Evolutionary conservation across 2,113 vertebrate genomes (phyloP).

Genomic region (Arothron firmamentum): DNA sequence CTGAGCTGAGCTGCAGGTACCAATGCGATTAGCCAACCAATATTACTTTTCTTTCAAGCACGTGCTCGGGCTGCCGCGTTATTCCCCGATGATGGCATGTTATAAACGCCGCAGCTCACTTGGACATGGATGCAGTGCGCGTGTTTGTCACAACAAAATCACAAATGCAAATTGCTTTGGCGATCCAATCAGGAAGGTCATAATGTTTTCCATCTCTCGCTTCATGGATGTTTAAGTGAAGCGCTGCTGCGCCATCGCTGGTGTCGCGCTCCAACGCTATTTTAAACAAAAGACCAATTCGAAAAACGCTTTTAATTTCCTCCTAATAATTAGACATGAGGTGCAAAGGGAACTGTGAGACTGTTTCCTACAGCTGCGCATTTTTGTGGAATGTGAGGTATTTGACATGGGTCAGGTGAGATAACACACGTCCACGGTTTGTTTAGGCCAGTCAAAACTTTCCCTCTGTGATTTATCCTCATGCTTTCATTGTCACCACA

Average conservation of each 20-base stretch:
- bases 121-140: background rate
- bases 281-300: background rate
- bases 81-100: background rate
- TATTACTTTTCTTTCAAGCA: background rate
- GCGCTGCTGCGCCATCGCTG: slow-evolving; percentile 8
- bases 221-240: slow-evolving; percentile 15
- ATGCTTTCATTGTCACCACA: slow-evolving; percentile 13
- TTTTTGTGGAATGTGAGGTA: slow-evolving; percentile 20
- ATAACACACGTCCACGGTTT: background rate
- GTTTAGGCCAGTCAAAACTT: slow-evolving; percentile 3
- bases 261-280: background rate
- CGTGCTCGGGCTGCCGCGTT: background rate
- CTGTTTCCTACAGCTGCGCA: no score
- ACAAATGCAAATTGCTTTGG: slow-evolving; percentile 16
- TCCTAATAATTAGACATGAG: no score
- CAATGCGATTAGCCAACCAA: no score
- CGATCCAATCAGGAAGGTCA: slow-evolving; percentile 22
- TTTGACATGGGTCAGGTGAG: background rate
- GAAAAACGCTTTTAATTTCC: background rate
- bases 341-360: background rate
- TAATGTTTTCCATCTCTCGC: slow-evolving; percentile 12
- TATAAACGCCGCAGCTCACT: background rate
- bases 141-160: slow-evolving; percentile 9
- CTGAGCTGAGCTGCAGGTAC: no score
- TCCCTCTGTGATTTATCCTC: background rate